Base-by-base conservation (phyloP, 2,888 invertebrate species). In the Resseliella maxima region DNA sequence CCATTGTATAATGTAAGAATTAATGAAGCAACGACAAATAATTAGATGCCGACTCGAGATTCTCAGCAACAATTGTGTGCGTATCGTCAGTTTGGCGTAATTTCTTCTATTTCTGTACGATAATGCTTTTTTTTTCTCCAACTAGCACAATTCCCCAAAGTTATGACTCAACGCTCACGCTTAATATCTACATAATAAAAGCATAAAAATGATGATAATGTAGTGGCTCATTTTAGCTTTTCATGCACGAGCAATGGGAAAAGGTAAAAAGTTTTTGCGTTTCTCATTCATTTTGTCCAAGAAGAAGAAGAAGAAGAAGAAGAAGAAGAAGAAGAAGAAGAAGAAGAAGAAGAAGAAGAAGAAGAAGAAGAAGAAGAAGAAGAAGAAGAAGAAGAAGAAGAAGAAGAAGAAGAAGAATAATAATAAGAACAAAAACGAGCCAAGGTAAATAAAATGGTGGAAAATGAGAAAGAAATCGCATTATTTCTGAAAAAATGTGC, bases 1-100 rank as follows among this genome's bases (percentile, higher is more conserved):
- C 12, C 12, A 12, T 41, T 41, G 41, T 50, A 2, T 5, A 59
- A 59, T 15, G 15, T 12, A 15, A 31, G 72, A 72, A 72, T n/a
- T 72, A 72, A 31, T 72, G 72, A 72, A 15, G 31, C 15, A 72
- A 27, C 6, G 72, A 72, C 72, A 72, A 72, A 72, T 72, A 72
- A 72, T 72, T 72, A 72, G 72, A 72, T 72, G 72, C 31, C 72
- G 31, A 72, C 72, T 31, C 18, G 72, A 72, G 12, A 0, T 72
- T 12, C 27, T 15, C 41, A 41, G 50, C 50, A 12, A 18, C 21
- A 15, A 12, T 50, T 10, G 72, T 27, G n/a, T 18, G 41, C 8
- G 18, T 59, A 24, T 59, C 59, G 59, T 8, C 5, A 72, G 31
- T 72, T 31, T 72, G 72, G 72, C 0, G 15, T 72, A 31, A 5